Evolutionary conservation across 2,888 invertebrate species (phyloP), one percentile per base, ranked within the genome.

Genomic region (Agrotis exclamationis): DNA sequence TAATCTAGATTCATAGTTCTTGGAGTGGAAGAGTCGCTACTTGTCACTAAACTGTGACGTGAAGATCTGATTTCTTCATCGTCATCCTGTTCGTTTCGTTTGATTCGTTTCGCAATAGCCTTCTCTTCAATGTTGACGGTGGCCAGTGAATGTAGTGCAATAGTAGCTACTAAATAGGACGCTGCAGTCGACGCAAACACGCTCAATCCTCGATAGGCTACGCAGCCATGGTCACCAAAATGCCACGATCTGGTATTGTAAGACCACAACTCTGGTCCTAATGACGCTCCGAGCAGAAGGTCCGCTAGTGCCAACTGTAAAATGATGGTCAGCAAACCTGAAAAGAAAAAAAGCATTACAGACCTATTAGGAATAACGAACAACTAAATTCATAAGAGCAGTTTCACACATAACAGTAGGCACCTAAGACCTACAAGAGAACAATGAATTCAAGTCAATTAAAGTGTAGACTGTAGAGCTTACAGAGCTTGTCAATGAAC

Each of bases 141-240:
- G 2, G 97, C 96, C 57, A 97, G 93, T 22, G 96, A 93, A 84
- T 97, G 97, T 69, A 97, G 93, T 70, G 97, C 97, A 68, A 97
- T 89, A 22, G 96, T 96, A 64, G 96, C 93, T 47, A 97, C 92
- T 74, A 97, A 92, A 88, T 97, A 97, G 18, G 96, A 89, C 3
- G 96, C 94, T n/a, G 96, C 95, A 3, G 97, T 96, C 62, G 97
- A 96, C 3, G 96, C 91, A 60, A 97, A 93, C 50, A 97, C 95
- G 88, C 96, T 97, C 22, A 96, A 86, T 50, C 97, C 97, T 79
- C 96, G 91, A 88, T 96, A 97, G 2, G 96, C 90, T 64, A 95
- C 92, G 87, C 97, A 97, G 67, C 94, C 90, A 60, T 91, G 91
- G 51, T 88, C 87, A 24, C 97, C 95, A 80, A 97, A 96, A 47